Evolutionary conservation across 2,888 invertebrate genomes (phyloP).

Genomic region (Tanytarsus gracilentus): DNA sequence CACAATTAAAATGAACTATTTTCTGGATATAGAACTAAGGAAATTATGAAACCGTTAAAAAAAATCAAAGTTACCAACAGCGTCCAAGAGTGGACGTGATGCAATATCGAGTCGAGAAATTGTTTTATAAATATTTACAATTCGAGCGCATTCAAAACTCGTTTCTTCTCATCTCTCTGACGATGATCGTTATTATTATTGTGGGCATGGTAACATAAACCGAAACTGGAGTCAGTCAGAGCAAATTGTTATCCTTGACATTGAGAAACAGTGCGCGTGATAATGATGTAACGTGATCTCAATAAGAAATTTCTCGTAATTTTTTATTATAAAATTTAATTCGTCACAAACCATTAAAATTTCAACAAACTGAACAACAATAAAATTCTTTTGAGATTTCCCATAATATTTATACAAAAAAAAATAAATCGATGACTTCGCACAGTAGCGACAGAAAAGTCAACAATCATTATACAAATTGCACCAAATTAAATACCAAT

Average conservation of each 20-base stretch:
- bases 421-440: no score
- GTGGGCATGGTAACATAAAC: background rate
- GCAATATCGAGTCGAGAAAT: conserved; percentile 3
- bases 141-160: background rate
- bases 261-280: conserved; percentile 24
- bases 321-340: no score
- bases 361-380: no score
- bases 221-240: background rate
- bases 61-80: no score
- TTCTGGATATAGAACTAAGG: background rate
- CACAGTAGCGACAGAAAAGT: no score
- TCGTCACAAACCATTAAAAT: no score
- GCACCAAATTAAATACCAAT: no score
- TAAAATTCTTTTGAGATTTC: no score
- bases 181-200: background rate
- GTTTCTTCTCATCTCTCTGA: background rate
- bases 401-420: no score
- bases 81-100: conserved; percentile 5
- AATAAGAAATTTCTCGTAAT: no score
- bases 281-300: background rate
- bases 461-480: no score
- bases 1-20: background rate
- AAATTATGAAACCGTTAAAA: conserved; percentile 10
- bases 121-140: background rate
- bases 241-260: conserved; percentile 27